Base-by-base conservation (phyloP, 2,113 vertebrate species). In the Oceanodroma tethys region DNA sequence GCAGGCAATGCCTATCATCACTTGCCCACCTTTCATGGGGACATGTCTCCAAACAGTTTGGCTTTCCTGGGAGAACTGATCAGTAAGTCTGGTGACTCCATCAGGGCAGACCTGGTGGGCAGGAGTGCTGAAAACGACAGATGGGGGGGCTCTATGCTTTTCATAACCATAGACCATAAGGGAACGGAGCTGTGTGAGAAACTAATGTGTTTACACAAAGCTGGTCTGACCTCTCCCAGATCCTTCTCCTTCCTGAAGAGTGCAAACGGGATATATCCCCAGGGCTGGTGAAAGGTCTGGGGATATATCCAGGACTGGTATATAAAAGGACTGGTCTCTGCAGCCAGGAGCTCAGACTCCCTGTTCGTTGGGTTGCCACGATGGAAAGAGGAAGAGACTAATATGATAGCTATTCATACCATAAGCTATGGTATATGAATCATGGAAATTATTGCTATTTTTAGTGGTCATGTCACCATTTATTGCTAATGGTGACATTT, bases 361-460 rank as follows among this genome's bases (percentile, higher is more conserved):
- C 6, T 2, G 1, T 32, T 47, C 5, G 1, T 23, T 32, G 6
- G 5, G 11, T 42, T 72, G 20, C 7, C 71, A 52, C 0, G 0
- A 50, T 30, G 20, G 38, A 52, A 65, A 52, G 13, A 87, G 6
- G 16, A 71, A 59, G 23, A 56, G 5, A 2, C 1, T 45, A n/a
- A n/a, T n/a, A n/a, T n/a, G n/a, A n/a, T n/a, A n/a, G n/a, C n/a
- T n/a, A n/a, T n/a, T n/a, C n/a, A n/a, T n/a, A n/a, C n/a, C 25
- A 36, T 34, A 74, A 62, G 7, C 18, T 19, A 13, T 1, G 1
- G 12, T 43, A 56, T 43, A 56, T 22, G 20, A 80, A 89, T 47
- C 20, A 38, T n/a, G 14, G 16, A 56, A 74, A 62, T 74, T 62
- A 74, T 55, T 73, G 10, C 10, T 66, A 53, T 23, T 83, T 83